Conservation (phyloP, 2,888 invertebrate species). For the Drosophila hamatofila region DNA sequence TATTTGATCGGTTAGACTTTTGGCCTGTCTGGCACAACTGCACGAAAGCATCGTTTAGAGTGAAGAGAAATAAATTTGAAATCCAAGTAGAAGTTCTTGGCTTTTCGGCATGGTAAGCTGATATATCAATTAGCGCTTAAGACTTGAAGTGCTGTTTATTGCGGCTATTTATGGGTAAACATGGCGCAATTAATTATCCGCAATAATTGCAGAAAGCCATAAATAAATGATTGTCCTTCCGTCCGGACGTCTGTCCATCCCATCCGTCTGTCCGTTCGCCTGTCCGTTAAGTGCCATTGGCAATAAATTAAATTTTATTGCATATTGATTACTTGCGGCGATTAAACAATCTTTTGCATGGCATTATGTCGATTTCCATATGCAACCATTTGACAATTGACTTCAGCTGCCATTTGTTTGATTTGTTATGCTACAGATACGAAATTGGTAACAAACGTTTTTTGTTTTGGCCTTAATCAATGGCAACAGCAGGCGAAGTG, state of each 20-base stretch:
- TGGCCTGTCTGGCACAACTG: too few relatives aligned
- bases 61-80: background rate
- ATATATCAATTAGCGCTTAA: conserved; percentile 19
- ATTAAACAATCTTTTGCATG: conserved; percentile 26
- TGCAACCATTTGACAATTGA: conserved; percentile 11
- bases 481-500: conserved; percentile 31
- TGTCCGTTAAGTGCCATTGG: conserved; percentile 10
- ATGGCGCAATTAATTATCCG: conserved; percentile 32
- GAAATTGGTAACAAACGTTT: conserved; percentile 32
- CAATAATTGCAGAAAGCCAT: conserved; percentile 20
- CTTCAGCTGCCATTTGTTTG: conserved; percentile 52
- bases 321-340: conserved; percentile 16
- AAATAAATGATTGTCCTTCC: conserved; percentile 18
- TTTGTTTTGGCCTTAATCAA: conserved; percentile 70
- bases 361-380: background rate
- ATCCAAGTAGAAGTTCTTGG: background rate
- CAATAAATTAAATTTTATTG: conserved; percentile 24
- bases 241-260: background rate
- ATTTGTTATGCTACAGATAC: conserved; percentile 49
- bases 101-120: background rate
- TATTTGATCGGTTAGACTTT: background rate
- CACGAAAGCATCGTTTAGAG: background rate
- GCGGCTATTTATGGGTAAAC: conserved; percentile 13
- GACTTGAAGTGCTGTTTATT: conserved; percentile 24
- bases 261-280: background rate